Evolutionary conservation across 2,113 vertebrate genomes (phyloP).

Genomic region (Eleginops maclovinus): DNA sequence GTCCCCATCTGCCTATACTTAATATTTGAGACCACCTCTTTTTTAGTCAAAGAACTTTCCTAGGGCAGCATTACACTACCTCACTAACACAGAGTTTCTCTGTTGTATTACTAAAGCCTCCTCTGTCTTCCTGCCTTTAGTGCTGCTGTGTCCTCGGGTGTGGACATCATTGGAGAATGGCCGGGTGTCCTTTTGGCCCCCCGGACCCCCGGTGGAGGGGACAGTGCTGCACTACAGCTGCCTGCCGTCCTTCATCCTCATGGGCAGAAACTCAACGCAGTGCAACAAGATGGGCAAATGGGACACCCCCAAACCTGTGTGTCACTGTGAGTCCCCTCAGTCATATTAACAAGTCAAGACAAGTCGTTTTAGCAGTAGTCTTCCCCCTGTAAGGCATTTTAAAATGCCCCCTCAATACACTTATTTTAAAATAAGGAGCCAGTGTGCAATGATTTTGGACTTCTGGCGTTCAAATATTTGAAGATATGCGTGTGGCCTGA

Average conservation of each 20-base stretch:
- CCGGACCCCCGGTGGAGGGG: slow-evolving; percentile 86
- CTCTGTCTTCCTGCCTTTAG: slow-evolving; percentile 64
- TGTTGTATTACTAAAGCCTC: background rate
- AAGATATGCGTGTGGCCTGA: background rate
- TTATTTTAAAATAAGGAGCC: too few relatives aligned
- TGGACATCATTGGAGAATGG: slow-evolving; percentile 91
- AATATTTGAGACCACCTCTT: background rate
- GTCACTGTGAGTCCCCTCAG: slow-evolving; percentile 83
- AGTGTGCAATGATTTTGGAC: background rate
- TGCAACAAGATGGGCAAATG: slow-evolving; percentile 90
- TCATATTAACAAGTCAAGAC: too few relatives aligned
- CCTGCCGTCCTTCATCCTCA: slow-evolving; percentile 87
- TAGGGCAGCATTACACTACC: background rate
- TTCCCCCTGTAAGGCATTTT: background rate
- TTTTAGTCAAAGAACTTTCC: background rate
- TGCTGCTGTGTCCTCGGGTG: slow-evolving; percentile 87
- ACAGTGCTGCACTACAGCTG: slow-evolving; percentile 87
- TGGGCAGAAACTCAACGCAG: slow-evolving; percentile 84
- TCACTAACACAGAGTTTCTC: background rate
- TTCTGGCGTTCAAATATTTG: background rate
- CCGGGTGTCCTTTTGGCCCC: slow-evolving; percentile 78
- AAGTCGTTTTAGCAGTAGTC: background rate
- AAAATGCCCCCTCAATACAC: background rate
- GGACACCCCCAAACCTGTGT: slow-evolving; percentile 89
- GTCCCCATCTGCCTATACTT: background rate